Conservation (phyloP, 1,140 invertebrate genomes). For the Dolichoris vasculosae region DNA sequence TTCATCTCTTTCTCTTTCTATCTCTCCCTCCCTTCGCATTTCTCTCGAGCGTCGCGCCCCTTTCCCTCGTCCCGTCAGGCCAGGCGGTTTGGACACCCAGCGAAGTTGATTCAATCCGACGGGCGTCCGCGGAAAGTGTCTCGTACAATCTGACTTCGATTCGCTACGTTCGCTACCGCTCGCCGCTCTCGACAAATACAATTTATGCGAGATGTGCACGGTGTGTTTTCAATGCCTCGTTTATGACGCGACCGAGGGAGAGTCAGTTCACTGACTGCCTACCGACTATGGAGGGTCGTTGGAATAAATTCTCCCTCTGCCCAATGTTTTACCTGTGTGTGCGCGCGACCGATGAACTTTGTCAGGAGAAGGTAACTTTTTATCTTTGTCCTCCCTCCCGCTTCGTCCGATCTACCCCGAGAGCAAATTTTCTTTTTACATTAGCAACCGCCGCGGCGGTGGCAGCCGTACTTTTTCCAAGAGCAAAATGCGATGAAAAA, state of each 20-base stretch:
- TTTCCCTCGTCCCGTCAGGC: neutral
- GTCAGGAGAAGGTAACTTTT: neutral
- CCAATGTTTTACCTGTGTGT: neutral
- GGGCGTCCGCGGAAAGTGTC: conserved; percentile 44
- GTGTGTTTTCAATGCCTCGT: conserved; percentile 52
- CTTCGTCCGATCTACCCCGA: neutral
- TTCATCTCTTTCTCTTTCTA: neutral
- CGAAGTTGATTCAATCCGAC: conserved; percentile 50
- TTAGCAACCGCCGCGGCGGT: neutral
- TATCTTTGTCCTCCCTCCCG: neutral
- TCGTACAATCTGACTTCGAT: conserved; percentile 50
- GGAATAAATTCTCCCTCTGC: conserved; percentile 30
- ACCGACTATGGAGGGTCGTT: neutral
- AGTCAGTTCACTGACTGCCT: neutral
- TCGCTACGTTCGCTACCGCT: conserved; percentile 24
- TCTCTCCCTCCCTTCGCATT: neutral
- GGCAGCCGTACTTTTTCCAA: neutral
- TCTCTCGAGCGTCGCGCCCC: neutral
- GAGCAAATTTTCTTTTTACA: conserved; percentile 15
- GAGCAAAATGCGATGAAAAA: conserved; percentile 40
- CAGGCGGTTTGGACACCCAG: neutral
- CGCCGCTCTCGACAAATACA: conserved; percentile 36
- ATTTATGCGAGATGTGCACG: conserved; percentile 51
- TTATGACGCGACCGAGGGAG: conserved; percentile 42
- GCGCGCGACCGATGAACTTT: conserved; percentile 10